phyloP scores from a whole-genome alignment of 2,113 vertebrate species.

The Todiramphus saurophagus region DNA sequence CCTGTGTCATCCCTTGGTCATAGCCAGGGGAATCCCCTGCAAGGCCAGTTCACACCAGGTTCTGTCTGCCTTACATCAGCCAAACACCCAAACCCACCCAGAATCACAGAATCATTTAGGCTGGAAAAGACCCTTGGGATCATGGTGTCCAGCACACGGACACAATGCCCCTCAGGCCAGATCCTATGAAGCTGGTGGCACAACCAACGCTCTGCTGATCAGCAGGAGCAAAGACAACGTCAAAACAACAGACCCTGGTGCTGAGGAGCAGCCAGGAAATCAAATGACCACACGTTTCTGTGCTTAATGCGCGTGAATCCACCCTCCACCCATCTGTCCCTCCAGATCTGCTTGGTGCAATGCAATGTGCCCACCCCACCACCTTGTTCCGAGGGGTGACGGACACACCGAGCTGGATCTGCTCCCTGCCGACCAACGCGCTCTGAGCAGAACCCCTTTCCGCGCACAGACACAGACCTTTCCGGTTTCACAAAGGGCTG shows the following conservation, averaged over 20 bases:
- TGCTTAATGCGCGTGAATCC: background rate
- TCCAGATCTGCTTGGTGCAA: background rate
- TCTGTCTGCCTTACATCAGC: background rate
- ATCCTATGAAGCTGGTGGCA: background rate
- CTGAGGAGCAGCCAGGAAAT: background rate
- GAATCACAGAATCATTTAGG: too few species aligned
- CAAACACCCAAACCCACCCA: background rate
- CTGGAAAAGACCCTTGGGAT: too few species aligned
- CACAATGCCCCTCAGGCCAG: background rate
- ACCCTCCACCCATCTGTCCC: background rate
- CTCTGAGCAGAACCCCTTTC: background rate
- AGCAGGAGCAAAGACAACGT: background rate
- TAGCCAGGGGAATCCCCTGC: background rate
- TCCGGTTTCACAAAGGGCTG: background rate
- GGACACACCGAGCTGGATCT: background rate
- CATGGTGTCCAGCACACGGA: too few species aligned
- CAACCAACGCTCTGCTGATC: background rate
- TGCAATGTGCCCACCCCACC: background rate
- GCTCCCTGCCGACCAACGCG: background rate
- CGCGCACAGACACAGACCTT: background rate
- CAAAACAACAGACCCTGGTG: background rate
- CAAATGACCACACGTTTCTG: background rate
- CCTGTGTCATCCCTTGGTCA: background rate
- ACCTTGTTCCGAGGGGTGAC: background rate
- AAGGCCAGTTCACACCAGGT: background rate